These are phyloP conservation scores for Ceryle rudis DNA, from an alignment of 2,797 vertebrate species.

Conservation along the genomic window DNA sequence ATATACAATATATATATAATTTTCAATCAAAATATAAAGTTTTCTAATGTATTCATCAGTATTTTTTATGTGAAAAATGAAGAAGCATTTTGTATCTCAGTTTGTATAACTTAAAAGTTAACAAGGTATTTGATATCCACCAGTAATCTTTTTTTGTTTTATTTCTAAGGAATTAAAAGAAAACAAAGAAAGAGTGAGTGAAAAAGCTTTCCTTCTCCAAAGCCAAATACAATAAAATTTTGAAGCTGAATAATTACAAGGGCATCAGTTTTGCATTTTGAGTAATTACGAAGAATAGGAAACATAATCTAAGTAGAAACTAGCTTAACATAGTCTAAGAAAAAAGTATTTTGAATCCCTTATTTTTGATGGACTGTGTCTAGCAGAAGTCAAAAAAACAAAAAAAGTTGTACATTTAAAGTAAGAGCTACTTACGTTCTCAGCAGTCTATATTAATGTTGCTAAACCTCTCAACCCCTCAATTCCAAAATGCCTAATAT, in stretches of 20 bases:
- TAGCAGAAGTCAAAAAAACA: neutral
- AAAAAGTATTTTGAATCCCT: slow-evolving; percentile 19
- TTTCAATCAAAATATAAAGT: slow-evolving; percentile 55
- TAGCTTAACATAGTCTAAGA: neutral
- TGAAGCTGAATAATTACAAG: slow-evolving; percentile 1
- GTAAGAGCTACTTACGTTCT: slow-evolving; percentile 23
- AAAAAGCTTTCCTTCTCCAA: slow-evolving; percentile 48
- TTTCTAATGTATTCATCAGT: slow-evolving; percentile 16
- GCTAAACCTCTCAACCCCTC: neutral
- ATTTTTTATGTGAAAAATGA: slow-evolving; percentile 1
- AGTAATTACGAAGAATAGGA: neutral
- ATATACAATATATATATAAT: too few species aligned
- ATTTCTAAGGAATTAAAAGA: slow-evolving; percentile 49
- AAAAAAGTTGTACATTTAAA: neutral
- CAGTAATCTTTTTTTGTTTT: neutral
- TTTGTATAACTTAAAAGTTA: slow-evolving; percentile 45
- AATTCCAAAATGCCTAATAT: slow-evolving; percentile 15
- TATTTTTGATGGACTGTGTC: slow-evolving; percentile 3
- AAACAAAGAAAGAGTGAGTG: slow-evolving; percentile 23
- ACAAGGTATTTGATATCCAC: slow-evolving; percentile 7
- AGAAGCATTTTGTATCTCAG: slow-evolving; percentile 8
- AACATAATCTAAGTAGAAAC: slow-evolving; percentile 24
- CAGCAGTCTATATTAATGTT: neutral
- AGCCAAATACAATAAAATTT: neutral
- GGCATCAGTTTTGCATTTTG: neutral